A percentile compares a stretch with the other conserved stretches of the same genome.
These are phyloP conservation scores for Hydrolagus affinis DNA, from an alignment of 2,113 vertebrate species.

Conservation along the genomic window DNA sequence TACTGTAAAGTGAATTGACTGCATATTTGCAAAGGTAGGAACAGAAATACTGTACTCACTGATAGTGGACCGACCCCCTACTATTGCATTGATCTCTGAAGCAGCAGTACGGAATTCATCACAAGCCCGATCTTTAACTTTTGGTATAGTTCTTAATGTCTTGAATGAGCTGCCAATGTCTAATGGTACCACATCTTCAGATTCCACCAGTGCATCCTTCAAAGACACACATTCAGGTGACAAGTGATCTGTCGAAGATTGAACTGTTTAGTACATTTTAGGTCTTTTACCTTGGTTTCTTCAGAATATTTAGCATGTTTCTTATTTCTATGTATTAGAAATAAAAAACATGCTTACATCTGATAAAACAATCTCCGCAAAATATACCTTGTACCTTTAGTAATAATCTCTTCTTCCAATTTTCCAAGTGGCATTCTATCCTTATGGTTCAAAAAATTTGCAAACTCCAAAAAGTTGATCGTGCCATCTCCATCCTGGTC, in stretches of 20 bases:
- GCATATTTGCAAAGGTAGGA: background rate
- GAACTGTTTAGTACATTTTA: background rate
- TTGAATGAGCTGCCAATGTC: constrained; percentile 51
- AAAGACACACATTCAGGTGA: background rate
- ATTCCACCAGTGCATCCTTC: constrained; percentile 41
- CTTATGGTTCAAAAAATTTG: constrained; percentile 82
- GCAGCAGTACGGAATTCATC: constrained; percentile 58
- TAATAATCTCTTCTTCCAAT: constrained; percentile 56
- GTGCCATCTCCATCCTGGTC: constrained; percentile 66
- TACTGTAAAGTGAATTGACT: no score
- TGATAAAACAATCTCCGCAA: background rate
- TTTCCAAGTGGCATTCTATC: constrained; percentile 58
- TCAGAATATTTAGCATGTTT: constrained; percentile 27
- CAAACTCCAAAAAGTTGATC: constrained; percentile 73
- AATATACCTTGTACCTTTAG: constrained; percentile 52
- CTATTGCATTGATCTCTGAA: constrained; percentile 55
- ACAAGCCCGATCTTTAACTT: constrained; percentile 40
- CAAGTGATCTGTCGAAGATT: background rate
- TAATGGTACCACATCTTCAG: constrained; percentile 54
- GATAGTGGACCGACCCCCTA: constrained; percentile 40
- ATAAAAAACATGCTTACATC: no score
- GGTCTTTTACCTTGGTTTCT: background rate
- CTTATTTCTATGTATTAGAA: background rate
- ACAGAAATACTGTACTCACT: constrained; percentile 53
- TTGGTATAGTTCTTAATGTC: constrained; percentile 47